These are phyloP conservation scores for Diadema setosum DNA, from an alignment of 35 echinoderm and acorn worm genomes.

Conservation along the genomic window DNA sequence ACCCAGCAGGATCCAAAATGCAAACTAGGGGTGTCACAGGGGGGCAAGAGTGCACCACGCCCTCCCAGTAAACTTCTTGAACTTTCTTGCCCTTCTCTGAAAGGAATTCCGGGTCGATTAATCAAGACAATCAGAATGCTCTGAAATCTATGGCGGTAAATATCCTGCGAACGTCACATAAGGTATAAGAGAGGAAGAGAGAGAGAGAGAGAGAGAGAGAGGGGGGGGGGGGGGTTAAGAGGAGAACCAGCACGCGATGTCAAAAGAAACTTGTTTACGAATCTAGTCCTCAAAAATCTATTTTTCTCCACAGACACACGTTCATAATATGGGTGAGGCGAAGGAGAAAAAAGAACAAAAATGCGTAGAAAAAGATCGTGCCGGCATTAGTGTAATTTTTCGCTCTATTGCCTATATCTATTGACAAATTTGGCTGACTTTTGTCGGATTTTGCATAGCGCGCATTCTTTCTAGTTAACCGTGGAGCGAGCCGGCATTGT, in stretches of 20 bases:
- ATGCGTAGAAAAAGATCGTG: background rate
- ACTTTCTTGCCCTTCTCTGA: too few species aligned
- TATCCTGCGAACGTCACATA: too few species aligned
- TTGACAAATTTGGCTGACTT: background rate
- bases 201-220: background rate
- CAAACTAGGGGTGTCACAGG: too few species aligned
- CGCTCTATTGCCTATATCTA: slow-evolving; percentile 9
- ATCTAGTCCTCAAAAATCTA: background rate
- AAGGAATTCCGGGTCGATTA: too few species aligned
- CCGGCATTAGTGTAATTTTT: background rate
- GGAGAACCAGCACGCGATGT: background rate
- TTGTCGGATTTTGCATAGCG: background rate
- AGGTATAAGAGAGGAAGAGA: background rate
- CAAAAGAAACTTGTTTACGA: background rate
- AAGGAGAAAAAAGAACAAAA: background rate
- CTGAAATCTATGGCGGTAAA: too few species aligned
- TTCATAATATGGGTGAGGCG: background rate
- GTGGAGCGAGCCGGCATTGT: background rate
- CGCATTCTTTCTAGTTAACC: background rate
- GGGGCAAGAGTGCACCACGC: too few species aligned
- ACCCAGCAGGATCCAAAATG: too few species aligned
- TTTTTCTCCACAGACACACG: too few species aligned
- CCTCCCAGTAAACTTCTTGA: too few species aligned
- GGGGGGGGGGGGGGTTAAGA: background rate
- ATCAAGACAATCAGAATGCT: too few species aligned